A percentile compares a stretch with the other conserved stretches of the same genome.
These are phyloP conservation scores for Botia almorhae DNA, from an alignment of 2,797 vertebrate genomes.

Conservation along the genomic window DNA sequence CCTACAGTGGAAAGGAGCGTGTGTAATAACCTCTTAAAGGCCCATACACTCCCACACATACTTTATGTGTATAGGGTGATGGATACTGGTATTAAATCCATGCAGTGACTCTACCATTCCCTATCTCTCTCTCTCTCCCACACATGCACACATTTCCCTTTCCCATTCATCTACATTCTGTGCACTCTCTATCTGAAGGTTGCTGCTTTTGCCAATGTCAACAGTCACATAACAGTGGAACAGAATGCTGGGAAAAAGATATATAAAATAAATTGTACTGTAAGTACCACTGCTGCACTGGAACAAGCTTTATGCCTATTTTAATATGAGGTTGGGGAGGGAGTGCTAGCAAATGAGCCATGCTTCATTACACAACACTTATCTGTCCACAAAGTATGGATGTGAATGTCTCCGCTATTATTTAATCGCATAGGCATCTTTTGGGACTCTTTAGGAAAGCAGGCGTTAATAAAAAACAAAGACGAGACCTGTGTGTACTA, in stretches of 20 bases:
- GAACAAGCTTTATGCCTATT: conserved; percentile 42
- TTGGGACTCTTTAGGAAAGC: background rate
- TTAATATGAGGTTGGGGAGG: conserved; percentile 13
- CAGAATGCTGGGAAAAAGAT: conserved; percentile 27
- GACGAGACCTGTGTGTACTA: background rate
- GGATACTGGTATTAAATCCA: conserved; percentile 53
- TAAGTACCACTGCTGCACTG: conserved; percentile 22
- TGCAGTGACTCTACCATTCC: conserved; percentile 10
- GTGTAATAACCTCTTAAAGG: conserved; percentile 45
- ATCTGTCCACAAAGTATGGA: background rate
- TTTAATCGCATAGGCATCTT: conserved; percentile 8
- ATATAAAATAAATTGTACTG: conserved; percentile 36
- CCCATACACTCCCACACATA: conserved; percentile 42
- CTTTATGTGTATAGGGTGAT: conserved; percentile 45
- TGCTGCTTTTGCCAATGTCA: conserved; percentile 39
- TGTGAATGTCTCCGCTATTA: conserved; percentile 18
- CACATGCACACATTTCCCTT: conserved; percentile 38
- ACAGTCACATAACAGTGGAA: conserved; percentile 39
- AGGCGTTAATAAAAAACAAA: background rate
- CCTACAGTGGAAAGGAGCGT: conserved; percentile 33
- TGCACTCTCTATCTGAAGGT: conserved; percentile 22
- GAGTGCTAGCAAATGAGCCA: conserved; percentile 24
- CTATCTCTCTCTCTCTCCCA: conserved; percentile 20
- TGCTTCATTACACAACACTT: conserved; percentile 35
- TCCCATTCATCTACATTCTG: conserved; percentile 45